phyloP scores from a whole-genome alignment of 2,797 vertebrate species.

The Sebastes variabilis region DNA sequence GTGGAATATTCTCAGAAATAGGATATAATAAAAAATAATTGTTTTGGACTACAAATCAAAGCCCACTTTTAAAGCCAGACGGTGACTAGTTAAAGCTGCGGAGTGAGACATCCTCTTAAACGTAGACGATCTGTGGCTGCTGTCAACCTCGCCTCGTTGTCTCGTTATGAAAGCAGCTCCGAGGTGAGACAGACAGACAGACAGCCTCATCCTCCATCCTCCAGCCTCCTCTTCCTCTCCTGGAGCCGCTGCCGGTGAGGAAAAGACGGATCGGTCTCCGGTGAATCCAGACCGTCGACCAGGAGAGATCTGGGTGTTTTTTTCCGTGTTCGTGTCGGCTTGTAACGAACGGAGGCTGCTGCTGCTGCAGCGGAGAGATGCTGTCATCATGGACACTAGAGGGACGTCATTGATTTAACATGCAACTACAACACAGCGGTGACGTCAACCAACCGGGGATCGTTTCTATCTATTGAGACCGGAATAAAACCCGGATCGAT shows the following conservation, averaged over 20 bases:
- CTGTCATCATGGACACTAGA: neutral
- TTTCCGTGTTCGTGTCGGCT: slow-evolving; percentile 47
- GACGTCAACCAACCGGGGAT: neutral
- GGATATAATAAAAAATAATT: neutral
- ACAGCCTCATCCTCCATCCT: neutral
- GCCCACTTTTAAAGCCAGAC: neutral
- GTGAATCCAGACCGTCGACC: neutral
- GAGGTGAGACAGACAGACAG: neutral
- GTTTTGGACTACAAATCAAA: neutral
- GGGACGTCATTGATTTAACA: slow-evolving; percentile 10
- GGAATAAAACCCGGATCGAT: neutral
- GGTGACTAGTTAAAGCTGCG: neutral
- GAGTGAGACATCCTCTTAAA: neutral
- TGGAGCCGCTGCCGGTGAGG: neutral
- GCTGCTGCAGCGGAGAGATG: slow-evolving; percentile 24
- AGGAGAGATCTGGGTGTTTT: neutral
- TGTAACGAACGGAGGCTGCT: neutral
- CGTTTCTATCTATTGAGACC: neutral
- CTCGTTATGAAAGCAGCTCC: neutral
- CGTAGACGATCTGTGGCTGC: slow-evolving; percentile 26
- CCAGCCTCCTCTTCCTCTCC: slow-evolving; percentile 13
- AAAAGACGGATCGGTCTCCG: neutral
- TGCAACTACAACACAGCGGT: neutral
- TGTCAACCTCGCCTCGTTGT: slow-evolving; percentile 49
- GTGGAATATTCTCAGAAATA: neutral